phyloP scores from a whole-genome alignment of 2,113 vertebrate genomes.

The Peromyscus californicus region DNA sequence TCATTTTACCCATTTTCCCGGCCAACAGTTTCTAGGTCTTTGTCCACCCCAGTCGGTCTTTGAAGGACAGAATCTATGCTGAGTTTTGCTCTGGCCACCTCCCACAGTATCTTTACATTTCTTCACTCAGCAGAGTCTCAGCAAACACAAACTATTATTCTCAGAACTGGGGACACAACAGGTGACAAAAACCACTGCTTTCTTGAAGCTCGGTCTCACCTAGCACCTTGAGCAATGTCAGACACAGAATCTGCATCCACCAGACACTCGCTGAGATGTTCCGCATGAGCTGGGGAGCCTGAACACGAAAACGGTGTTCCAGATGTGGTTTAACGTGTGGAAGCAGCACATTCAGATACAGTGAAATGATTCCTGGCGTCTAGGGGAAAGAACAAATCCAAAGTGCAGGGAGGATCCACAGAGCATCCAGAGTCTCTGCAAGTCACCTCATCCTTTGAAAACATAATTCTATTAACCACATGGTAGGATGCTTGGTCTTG shows the following conservation, averaged over 20 bases:
- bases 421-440: neutral
- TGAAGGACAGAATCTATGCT: neutral
- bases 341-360: neutral
- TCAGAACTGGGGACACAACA: neutral
- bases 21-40: neutral
- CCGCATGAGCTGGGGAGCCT: neutral
- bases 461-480: neutral
- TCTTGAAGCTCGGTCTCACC: neutral
- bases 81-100: neutral
- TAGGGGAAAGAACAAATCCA: neutral
- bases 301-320: neutral
- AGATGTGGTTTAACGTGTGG: neutral
- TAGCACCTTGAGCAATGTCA: neutral
- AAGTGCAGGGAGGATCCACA: neutral
- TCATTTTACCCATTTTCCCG: neutral
- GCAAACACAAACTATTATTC: neutral
- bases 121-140: neutral
- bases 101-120: neutral
- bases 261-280: neutral
- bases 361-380: neutral
- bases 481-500: neutral
- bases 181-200: neutral
- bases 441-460: neutral
- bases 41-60: neutral
- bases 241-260: neutral